Percentiles rank a stretch among this genome's conserved stretches.
Evolutionary conservation across 1,140 invertebrate genomes (phyloP).

Genomic region (Macrobrachium nipponense): DNA sequence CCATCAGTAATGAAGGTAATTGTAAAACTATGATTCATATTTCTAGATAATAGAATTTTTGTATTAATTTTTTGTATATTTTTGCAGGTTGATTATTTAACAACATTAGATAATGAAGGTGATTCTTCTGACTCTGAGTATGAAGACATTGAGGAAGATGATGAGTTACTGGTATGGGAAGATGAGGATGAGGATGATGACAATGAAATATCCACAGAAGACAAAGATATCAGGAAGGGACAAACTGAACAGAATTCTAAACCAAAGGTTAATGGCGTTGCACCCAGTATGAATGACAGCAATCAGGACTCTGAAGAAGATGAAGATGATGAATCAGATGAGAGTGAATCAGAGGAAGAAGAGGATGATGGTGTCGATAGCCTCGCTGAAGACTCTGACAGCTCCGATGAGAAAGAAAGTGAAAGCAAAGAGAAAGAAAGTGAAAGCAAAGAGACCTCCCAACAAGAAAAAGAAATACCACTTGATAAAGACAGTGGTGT

Average conservation of each 20-base stretch:
- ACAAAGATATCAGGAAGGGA: too few species aligned
- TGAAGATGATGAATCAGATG: conserved; percentile 37
- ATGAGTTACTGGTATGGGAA: conserved; percentile 37
- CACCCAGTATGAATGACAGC: too few species aligned
- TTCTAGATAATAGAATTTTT: too few species aligned
- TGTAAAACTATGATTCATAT: too few species aligned
- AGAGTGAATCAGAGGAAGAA: conserved; percentile 49
- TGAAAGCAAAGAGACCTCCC: conserved; percentile 37
- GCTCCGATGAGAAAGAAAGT: conserved; percentile 57
- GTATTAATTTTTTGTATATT: background rate
- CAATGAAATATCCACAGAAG: conserved; percentile 3
- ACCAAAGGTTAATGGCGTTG: too few species aligned
- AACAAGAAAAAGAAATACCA: conserved; percentile 10
- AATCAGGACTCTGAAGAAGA: background rate
- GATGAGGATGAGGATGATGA: conserved; percentile 60
- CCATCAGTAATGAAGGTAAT: too few species aligned
- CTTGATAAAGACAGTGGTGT: background rate
- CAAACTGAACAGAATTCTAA: too few species aligned
- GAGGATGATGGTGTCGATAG: conserved; percentile 60
- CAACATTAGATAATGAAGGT: conserved; percentile 10
- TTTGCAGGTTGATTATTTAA: conserved; percentile 26
- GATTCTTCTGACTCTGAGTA: conserved; percentile 33
- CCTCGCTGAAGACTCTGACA: conserved; percentile 43
- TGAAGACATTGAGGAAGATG: conserved; percentile 36
- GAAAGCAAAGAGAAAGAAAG: conserved; percentile 59